Conservation (phyloP, 1,140 invertebrate genomes). For the Protaetia brevitarsis region DNA sequence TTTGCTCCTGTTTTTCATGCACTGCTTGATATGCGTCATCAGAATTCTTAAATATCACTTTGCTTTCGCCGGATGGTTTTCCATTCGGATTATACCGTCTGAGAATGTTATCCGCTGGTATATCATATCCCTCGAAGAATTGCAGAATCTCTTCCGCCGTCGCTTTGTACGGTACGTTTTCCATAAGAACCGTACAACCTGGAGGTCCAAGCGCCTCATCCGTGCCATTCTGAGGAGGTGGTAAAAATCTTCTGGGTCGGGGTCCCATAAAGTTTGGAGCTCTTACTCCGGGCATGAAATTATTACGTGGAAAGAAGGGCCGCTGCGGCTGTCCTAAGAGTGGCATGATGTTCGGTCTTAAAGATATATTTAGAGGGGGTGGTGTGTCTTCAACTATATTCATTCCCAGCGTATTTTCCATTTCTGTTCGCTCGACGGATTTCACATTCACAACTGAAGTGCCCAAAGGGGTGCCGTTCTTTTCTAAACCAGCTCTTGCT, state of each 20-base stretch:
- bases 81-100: constrained; percentile 79
- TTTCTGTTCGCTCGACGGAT: constrained; percentile 62
- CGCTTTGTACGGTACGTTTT: constrained; percentile 84
- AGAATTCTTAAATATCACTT: constrained; percentile 74
- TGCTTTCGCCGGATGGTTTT: constrained; percentile 83
- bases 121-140: constrained; percentile 76
- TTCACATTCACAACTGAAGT: constrained; percentile 64
- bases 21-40: constrained; percentile 74
- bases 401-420: constrained; percentile 35
- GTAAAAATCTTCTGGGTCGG: constrained; percentile 31
- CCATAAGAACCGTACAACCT: constrained; percentile 77
- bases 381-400: constrained; percentile 16
- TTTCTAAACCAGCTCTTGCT: constrained; percentile 65
- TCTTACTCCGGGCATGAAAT: constrained; percentile 33
- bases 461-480: constrained; percentile 67
- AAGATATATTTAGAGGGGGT: not conserved
- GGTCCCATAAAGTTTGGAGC: constrained; percentile 40
- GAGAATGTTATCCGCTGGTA: constrained; percentile 74
- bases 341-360: constrained; percentile 10
- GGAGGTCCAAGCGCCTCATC: constrained; percentile 68
- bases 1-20: constrained; percentile 55
- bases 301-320: constrained; percentile 28
- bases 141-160: constrained; percentile 81
- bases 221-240: constrained; percentile 30
- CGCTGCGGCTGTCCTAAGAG: not conserved